Conservation (phyloP, 2,113 vertebrate species). For the Phalacrocorax carbo region DNA sequence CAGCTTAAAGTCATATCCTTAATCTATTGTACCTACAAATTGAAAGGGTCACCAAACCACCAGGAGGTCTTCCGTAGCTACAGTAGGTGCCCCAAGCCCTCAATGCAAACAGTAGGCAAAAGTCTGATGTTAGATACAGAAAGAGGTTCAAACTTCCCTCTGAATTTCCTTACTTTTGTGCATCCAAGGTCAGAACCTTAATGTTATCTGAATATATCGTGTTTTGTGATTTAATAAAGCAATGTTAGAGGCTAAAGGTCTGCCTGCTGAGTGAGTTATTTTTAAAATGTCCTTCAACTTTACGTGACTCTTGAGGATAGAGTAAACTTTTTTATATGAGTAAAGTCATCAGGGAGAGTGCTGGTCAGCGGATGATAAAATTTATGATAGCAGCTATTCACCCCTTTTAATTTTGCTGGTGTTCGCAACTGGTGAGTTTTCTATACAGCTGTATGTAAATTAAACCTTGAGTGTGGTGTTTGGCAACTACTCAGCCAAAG, state of each 20-base stretch:
- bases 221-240: conserved; percentile 60
- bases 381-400: neutral
- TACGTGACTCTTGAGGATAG: neutral
- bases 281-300: conserved; percentile 45
- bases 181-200: conserved; percentile 50
- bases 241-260: conserved; percentile 46
- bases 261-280: conserved; percentile 32
- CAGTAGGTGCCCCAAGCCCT: conserved; percentile 23
- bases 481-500: neutral
- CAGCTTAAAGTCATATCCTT: conserved; percentile 32
- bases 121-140: conserved; percentile 47
- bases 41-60: conserved; percentile 56
- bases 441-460: neutral
- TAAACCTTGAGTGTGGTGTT: neutral
- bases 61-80: neutral
- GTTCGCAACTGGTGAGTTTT: neutral
- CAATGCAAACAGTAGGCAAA: conserved; percentile 41
- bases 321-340: neutral
- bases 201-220: conserved; percentile 49
- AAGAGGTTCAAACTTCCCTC: conserved; percentile 47
- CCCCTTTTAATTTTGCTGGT: neutral
- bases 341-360: conserved; percentile 3
- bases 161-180: conserved; percentile 53
- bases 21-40: conserved; percentile 56
- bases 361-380: neutral